Base-by-base conservation (phyloP, 2,888 invertebrate genomes). In the Sphaerophoria taeniata region DNA sequence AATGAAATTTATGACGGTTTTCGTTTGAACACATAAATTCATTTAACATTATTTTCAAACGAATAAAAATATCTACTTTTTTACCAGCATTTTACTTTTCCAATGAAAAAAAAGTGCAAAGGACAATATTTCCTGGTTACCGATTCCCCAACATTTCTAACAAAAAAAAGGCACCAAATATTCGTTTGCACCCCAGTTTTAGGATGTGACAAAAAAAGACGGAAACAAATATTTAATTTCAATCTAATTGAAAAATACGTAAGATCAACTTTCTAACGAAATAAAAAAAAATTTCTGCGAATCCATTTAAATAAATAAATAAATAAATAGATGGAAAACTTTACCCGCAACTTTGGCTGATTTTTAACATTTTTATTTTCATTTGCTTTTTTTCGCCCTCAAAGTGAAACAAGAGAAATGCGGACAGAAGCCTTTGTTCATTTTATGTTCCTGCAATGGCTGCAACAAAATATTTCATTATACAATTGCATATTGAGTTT, bases 401-500 rank as follows among this genome's bases (percentile, higher is more conserved):
- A 12, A 33, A 7, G 34, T 36, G 12, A 53, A 2, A 39, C 14
- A 31, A 24, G 11, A 36, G 16, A 33, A 63, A 14, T 63, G 24
- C 16, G 39, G 3, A 36, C 60, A 47, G 61, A 73, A 72, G 55
- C 78, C 12, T 83, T 70, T 51, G 70, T 73, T 16, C 65, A 49
- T 55, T 14, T 61, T 45, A 0, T 49, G 49, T 47, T 63, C 47
- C 43, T 36, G 43, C 43, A 43, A 6, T 12, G 39, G 61, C 36
- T 61, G 58, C 70, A 60, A 74, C 70, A 65, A 47, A 83, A 75
- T 83, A 79, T 79, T 79, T 83, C 70, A 78, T 71, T 78, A 74
- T 70, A 53, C 65, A 65, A 58, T 65, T 78, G 74, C 73, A 63
- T 6, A 78, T 24, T 74, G 73, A 63, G 65, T 79, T 83, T 83